Percentiles rank a stretch among this genome's conserved stretches.
These are phyloP conservation scores for Macrotus californicus DNA, from an alignment of 2,113 vertebrate genomes.

Conservation along the genomic window DNA sequence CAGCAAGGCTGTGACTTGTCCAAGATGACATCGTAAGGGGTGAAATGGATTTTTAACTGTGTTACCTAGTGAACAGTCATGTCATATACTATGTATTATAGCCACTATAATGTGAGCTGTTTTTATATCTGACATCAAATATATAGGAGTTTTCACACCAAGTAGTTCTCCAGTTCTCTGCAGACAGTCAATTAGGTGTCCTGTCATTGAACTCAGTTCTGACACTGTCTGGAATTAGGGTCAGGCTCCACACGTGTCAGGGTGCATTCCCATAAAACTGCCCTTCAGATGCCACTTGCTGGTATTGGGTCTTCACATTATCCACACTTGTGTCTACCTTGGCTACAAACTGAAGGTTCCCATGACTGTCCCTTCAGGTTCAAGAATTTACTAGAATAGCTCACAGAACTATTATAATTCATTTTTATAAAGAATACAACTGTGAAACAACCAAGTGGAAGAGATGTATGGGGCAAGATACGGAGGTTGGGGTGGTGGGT, in stretches of 20 bases:
- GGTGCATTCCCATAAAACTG: neutral
- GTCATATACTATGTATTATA: neutral
- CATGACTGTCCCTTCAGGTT: neutral
- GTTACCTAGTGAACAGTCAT: neutral
- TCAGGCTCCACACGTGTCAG: neutral
- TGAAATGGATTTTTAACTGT: constrained; percentile 32
- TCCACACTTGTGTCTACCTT: neutral
- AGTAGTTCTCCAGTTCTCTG: neutral
- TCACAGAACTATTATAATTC: neutral
- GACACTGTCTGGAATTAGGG: neutral
- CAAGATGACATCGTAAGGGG: neutral
- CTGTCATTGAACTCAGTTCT: neutral
- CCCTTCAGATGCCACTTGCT: neutral
- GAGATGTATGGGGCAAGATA: neutral
- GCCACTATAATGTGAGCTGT: neutral
- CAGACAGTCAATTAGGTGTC: neutral
- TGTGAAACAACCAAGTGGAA: neutral
- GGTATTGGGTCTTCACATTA: neutral
- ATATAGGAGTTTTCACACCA: neutral
- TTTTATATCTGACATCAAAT: constrained; percentile 2
- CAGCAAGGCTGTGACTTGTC: neutral
- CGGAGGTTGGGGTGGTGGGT: neutral
- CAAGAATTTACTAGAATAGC: neutral
- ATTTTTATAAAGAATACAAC: neutral
- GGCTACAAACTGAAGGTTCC: neutral